phyloP scores from a whole-genome alignment of 2,888 invertebrate genomes.

The Odontomyia ornata region DNA sequence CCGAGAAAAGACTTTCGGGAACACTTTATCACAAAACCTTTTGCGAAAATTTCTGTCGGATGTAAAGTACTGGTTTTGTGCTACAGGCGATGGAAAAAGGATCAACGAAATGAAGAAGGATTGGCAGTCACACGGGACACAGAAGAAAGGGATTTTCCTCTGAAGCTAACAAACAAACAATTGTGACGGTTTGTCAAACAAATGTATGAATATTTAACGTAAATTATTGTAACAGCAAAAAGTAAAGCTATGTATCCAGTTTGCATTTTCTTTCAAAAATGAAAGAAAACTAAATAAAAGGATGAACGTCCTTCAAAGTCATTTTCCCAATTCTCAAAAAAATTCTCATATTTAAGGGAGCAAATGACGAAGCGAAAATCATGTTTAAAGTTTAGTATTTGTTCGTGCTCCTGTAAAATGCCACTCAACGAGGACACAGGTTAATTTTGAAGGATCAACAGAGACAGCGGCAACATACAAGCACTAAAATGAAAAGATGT shows the following conservation, averaged over 20 bases:
- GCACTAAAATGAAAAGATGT: too few relatives aligned
- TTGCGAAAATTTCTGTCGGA: background rate
- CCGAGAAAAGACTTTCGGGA: background rate
- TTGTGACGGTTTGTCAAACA: constrained; percentile 30
- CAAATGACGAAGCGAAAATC: background rate
- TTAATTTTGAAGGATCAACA: too few relatives aligned
- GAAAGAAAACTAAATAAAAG: too few relatives aligned
- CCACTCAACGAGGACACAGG: background rate
- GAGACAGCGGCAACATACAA: too few relatives aligned
- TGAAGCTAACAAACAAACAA: constrained; percentile 2
- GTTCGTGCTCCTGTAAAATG: background rate
- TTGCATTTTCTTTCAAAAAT: too few relatives aligned
- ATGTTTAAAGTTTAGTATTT: background rate
- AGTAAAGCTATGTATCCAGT: background rate
- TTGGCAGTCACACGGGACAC: background rate
- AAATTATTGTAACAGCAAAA: background rate
- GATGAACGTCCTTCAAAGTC: background rate
- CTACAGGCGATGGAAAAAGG: background rate
- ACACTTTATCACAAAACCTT: constrained; percentile 5
- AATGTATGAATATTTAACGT: constrained; percentile 33
- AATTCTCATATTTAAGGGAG: background rate
- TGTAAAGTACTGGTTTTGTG: background rate
- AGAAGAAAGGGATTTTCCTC: background rate
- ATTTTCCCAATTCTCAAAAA: background rate
- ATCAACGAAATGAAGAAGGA: background rate